Conservation (phyloP, 2,888 invertebrate species). For the Thalpophila matura region DNA sequence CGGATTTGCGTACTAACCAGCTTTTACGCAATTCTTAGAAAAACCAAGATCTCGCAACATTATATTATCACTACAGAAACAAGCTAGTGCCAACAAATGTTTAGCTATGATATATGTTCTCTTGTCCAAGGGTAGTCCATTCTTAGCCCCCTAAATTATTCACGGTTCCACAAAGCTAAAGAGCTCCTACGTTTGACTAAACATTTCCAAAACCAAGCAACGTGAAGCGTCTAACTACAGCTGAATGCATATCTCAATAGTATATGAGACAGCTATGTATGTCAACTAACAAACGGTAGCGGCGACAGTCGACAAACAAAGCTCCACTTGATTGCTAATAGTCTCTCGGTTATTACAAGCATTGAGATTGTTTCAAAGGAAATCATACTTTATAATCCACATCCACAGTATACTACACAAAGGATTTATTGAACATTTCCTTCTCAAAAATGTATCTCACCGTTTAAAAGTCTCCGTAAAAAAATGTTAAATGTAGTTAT, state of each 20-base stretch:
- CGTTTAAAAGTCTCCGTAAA: constrained; percentile 12
- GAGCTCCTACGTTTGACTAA: constrained; percentile 44
- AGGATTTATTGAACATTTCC: constrained; percentile 8
- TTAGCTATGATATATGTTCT: neutral
- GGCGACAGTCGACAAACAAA: constrained; percentile 61
- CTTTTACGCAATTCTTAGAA: constrained; percentile 20
- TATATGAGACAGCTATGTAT: constrained; percentile 38
- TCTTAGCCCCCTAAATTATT: constrained; percentile 22
- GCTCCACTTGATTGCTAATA: constrained; percentile 67
- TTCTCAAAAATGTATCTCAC: constrained; percentile 10
- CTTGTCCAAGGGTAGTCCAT: neutral
- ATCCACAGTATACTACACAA: constrained; percentile 5
- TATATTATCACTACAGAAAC: constrained; percentile 16
- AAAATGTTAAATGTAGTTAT: constrained; percentile 32
- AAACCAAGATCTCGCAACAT: constrained; percentile 15
- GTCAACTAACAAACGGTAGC: constrained; percentile 61
- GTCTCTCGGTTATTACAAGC: constrained; percentile 65
- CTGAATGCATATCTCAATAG: constrained; percentile 44
- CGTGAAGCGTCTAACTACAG: constrained; percentile 47
- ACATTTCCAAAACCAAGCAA: constrained; percentile 50
- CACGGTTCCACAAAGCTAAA: constrained; percentile 24
- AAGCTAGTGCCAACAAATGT: neutral
- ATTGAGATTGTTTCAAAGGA: constrained; percentile 65
- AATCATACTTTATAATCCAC: constrained; percentile 27
- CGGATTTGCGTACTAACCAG: constrained; percentile 34